Conservation (phyloP, 2,888 invertebrate species). For the Thymelicus sylvestris region DNA sequence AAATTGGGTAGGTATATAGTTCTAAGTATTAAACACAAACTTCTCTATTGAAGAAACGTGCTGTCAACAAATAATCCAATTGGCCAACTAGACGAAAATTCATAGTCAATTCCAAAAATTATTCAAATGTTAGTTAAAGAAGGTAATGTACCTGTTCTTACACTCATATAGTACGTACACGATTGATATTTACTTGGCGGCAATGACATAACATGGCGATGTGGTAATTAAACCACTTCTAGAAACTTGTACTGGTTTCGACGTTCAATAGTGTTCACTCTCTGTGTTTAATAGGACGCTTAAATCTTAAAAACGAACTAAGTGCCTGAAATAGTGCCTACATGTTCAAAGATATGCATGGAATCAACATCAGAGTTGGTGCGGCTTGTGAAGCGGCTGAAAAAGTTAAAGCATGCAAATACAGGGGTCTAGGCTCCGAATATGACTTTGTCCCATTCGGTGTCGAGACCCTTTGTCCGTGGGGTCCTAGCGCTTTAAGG, state of each 20-base stretch:
- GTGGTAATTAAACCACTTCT: conserved; percentile 9
- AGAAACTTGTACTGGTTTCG: conserved; percentile 5
- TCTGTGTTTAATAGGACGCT: not conserved
- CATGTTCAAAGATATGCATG: too few species aligned
- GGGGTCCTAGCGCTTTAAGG: too few species aligned
- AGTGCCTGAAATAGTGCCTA: too few species aligned
- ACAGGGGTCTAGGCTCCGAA: too few species aligned
- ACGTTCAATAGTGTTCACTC: not conserved
- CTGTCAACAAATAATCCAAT: not conserved
- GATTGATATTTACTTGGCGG: not conserved
- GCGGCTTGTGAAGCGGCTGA: too few species aligned
- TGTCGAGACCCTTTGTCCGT: too few species aligned
- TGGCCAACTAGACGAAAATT: not conserved
- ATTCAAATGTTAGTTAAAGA: not conserved
- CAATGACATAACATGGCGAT: conserved; percentile 5
- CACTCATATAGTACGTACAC: not conserved
- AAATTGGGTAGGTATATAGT: too few species aligned
- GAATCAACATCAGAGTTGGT: too few species aligned
- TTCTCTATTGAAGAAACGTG: not conserved
- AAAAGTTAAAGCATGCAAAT: too few species aligned
- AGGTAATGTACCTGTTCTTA: not conserved
- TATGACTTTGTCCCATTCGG: too few species aligned
- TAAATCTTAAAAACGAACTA: too few species aligned
- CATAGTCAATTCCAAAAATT: not conserved
- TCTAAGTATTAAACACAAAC: too few species aligned